Conservation (phyloP, 2,797 vertebrate species). For the Anomalospiza imberbis region DNA sequence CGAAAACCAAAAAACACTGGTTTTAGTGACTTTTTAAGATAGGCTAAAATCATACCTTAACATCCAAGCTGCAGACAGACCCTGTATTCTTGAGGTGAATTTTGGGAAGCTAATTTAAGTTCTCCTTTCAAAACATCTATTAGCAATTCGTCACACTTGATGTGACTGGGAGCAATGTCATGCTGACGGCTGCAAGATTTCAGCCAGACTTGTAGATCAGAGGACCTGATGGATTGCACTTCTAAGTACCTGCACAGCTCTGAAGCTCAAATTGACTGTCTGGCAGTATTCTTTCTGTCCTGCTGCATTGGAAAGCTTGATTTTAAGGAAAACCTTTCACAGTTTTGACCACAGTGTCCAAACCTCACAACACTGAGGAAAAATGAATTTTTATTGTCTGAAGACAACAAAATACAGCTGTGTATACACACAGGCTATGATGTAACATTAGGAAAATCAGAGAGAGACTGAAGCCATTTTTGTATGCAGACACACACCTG, state of each 20-base stretch:
- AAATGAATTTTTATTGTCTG: not conserved
- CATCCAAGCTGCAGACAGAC: not conserved
- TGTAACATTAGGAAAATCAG: not conserved
- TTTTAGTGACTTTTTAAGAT: not conserved
- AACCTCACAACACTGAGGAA: not conserved
- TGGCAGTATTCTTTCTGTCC: slow-evolving; percentile 10
- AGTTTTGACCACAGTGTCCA: not conserved
- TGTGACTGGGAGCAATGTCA: slow-evolving; percentile 10
- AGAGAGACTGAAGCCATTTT: not conserved
- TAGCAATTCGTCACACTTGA: slow-evolving; percentile 15
- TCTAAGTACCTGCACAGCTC: slow-evolving; percentile 39
- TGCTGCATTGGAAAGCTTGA: not conserved
- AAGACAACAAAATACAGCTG: not conserved
- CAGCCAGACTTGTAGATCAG: slow-evolving; percentile 50
- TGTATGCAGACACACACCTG: not conserved
- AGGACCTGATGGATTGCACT: slow-evolving; percentile 51
- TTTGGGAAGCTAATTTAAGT: slow-evolving; percentile 22
- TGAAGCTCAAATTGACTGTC: slow-evolving; percentile 34
- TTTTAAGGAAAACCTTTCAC: slow-evolving; percentile 25
- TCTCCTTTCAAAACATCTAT: slow-evolving; percentile 39
- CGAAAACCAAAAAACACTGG: not conserved
- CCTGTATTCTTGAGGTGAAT: not conserved
- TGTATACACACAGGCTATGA: not conserved
- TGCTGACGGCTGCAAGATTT: slow-evolving; percentile 63
- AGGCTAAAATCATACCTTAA: not conserved